Evolutionary conservation across 2,888 invertebrate species (phyloP).

Genomic region (Spisula solida): DNA sequence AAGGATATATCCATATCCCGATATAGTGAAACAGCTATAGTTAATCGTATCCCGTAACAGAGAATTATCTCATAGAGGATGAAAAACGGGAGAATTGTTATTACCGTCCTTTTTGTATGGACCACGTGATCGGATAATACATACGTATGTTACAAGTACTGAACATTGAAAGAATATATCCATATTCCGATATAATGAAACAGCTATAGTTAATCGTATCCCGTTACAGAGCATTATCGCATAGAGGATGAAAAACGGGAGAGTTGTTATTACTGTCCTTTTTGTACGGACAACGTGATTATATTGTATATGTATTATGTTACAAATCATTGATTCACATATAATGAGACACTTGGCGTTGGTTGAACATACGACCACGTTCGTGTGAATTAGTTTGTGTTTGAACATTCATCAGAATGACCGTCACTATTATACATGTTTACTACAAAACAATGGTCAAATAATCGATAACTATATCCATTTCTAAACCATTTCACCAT

Average conservation of each 20-base stretch:
- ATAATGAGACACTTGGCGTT: not conserved
- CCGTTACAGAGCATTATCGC: not conserved
- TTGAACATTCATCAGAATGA: not conserved
- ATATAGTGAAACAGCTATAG: too few relatives aligned
- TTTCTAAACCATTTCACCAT: conserved; percentile 32
- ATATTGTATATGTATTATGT: not conserved
- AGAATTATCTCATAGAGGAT: not conserved
- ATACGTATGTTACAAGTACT: not conserved
- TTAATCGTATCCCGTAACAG: not conserved
- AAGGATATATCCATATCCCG: too few relatives aligned
- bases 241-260: not conserved
- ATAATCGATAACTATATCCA: not conserved
- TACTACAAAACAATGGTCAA: not conserved
- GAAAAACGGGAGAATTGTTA: not conserved
- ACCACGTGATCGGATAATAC: not conserved
- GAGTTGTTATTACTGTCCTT: not conserved
- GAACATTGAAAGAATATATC: too few relatives aligned
- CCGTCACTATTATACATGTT: not conserved
- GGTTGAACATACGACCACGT: not conserved
- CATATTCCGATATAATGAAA: too few relatives aligned
- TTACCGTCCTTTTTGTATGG: not conserved
- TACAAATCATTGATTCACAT: not conserved
- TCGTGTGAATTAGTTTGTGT: not conserved
- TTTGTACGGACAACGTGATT: not conserved
- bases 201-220: too few relatives aligned